Percentiles rank a stretch among this genome's conserved stretches.
Evolutionary conservation across 2,888 invertebrate species (phyloP).

Genomic region (Epicampocera succincta): DNA sequence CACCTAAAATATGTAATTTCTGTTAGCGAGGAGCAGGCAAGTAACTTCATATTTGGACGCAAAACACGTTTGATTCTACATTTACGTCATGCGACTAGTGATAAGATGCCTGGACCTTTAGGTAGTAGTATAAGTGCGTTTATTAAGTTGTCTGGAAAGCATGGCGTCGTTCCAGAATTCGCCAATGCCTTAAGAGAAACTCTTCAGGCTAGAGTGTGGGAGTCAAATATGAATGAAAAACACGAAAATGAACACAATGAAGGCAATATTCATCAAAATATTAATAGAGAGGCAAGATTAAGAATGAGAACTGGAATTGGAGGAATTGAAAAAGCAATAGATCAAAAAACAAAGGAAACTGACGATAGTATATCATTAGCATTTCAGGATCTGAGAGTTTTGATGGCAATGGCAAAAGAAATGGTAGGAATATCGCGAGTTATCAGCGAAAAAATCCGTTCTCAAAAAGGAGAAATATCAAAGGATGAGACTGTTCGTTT

Average conservation of each 20-base stretch:
- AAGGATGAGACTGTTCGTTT: constrained; percentile 98
- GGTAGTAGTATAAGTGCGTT: constrained; percentile 87
- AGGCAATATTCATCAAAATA: not conserved
- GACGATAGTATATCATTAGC: constrained; percentile 95
- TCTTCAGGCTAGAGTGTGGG: constrained; percentile 86
- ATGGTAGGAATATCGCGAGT: constrained; percentile 96
- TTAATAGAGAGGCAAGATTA: constrained; percentile 78
- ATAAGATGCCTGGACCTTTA: constrained; percentile 89
- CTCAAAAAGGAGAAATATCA: constrained; percentile 96
- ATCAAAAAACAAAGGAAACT: constrained; percentile 94
- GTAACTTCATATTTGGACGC: constrained; percentile 90
- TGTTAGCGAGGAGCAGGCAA: constrained; percentile 90
- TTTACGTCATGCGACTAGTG: constrained; percentile 85
- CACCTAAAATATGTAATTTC: constrained; percentile 88
- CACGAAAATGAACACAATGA: not conserved
- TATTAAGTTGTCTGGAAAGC: constrained; percentile 93
- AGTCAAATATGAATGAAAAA: constrained; percentile 76
- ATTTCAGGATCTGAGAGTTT: constrained; percentile 95
- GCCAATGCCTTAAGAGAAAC: constrained; percentile 85
- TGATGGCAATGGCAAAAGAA: constrained; percentile 98
- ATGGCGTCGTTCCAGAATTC: constrained; percentile 88
- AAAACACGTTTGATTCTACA: constrained; percentile 91
- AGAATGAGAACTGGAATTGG: constrained; percentile 94
- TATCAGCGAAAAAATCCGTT: constrained; percentile 95
- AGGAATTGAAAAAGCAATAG: constrained; percentile 96